Evolutionary conservation across 1,140 invertebrate genomes (phyloP), one percentile per base, ranked within the genome.

Genomic region (Trachymyrmex septentrionalis): DNA sequence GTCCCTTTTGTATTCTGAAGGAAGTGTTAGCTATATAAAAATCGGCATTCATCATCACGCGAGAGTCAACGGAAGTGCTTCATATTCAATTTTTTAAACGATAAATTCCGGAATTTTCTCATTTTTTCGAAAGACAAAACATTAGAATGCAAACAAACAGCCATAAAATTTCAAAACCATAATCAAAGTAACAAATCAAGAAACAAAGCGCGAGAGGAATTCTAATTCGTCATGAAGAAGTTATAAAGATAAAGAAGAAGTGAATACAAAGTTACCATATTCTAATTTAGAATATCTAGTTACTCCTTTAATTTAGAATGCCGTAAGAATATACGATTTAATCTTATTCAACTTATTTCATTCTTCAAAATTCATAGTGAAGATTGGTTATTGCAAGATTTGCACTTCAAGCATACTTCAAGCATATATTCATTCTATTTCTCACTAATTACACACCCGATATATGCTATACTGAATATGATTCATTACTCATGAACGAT

Each of bases 381-480:
- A 48, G 12, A 9, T 69, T 24, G 14, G 1, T 50, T 69, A 44
- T 48, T 5, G 38, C 48, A 19, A 69, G 24, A 24, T 50, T 69
- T 48, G 0, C 34, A 24, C 12, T 44, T 24, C n/a, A n/a, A 50
- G 2, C 5, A 69, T 48, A 69, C 1, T 69, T 48, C 12, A 24
- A 50, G 10, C n/a, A 48, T 24, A 50, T 27, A 50, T 69, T 69
- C 66, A 50, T 69, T 69, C 38, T 48, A 69, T 69, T 38, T 69
- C 38, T 3, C 38, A 38, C 34, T 69, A 69, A 69, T 69, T 48
- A n/a, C n/a, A 16, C 38, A 69, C 12, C 34, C 34, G 19, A 34
- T 69, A 44, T 69, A 48, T 48, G 5, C 4, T n/a, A 38, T 69
- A 24, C 9, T 14, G 66, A 67, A 67, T 69, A 14, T 48, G 16